These are phyloP conservation scores for Strix aluco DNA, from an alignment of 2,113 vertebrate species.

Conservation along the genomic window DNA sequence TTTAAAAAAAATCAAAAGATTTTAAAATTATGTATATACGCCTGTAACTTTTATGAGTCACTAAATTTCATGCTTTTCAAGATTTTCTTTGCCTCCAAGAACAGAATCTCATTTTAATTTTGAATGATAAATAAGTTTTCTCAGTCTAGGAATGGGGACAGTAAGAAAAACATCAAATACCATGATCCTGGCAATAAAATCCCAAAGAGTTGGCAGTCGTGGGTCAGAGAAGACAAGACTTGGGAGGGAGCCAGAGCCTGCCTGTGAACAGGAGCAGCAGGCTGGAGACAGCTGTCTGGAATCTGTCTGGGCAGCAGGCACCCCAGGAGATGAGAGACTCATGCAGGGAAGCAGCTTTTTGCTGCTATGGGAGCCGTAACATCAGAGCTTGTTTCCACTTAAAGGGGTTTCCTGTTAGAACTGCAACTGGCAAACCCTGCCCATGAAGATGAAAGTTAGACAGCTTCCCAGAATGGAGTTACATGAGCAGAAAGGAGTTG, in stretches of 20 bases:
- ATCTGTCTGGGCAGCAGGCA: conserved; percentile 61
- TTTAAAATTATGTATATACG: background rate
- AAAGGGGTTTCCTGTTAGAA: conserved; percentile 6
- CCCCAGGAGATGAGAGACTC: conserved; percentile 40
- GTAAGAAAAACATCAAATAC: conserved; percentile 44
- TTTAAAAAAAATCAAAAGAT: background rate
- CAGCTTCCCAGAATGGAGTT: background rate
- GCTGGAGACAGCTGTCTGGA: conserved; percentile 66
- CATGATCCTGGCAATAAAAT: conserved; percentile 39
- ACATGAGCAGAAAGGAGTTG: background rate
- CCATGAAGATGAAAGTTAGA: background rate
- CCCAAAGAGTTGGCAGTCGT: background rate
- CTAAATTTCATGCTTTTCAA: background rate
- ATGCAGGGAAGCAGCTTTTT: conserved; percentile 50
- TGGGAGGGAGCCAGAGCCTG: conserved; percentile 55
- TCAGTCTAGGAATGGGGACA: conserved; percentile 23
- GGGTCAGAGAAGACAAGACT: conserved; percentile 52
- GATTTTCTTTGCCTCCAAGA: background rate
- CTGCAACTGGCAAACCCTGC: background rate
- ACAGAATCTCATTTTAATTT: conserved; percentile 23
- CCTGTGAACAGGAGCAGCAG: conserved; percentile 53
- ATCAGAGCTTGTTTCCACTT: conserved; percentile 22
- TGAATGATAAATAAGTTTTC: conserved; percentile 10
- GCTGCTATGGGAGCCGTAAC: background rate
- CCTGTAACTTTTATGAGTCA: background rate